Evolutionary conservation across 2,113 vertebrate species (phyloP), one percentile per base, ranked within the genome.

Genomic region (Eonycteris spelaea): DNA sequence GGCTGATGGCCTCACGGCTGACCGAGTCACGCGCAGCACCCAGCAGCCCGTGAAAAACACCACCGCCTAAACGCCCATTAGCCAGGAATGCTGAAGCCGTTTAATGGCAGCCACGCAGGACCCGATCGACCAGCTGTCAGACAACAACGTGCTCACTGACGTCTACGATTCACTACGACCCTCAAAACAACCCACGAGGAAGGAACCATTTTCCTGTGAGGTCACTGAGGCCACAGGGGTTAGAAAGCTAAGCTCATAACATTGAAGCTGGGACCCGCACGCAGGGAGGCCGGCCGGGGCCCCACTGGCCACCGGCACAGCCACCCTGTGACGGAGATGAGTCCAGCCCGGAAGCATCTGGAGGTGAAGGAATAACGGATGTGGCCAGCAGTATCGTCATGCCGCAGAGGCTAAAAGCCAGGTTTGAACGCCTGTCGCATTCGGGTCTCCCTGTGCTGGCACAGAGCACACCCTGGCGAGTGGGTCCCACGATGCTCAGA

Each of bases 81-180:
- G 48, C 65, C 14, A 0, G 78, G 15, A 22, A 13, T 0, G 1
- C 19, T 2, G 35, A 35, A 6, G 5, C 45, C 3, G 3, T 35
- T 2, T 0, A 8, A 8, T 6, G 0, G 1, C 5, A 3, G 55
- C 40, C 55, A 35, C 45, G 5, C 3, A 0, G 43, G 12, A 55
- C 11, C 3, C 0, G 0, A 15, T 1, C 0, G 21, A 11, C 2
- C 40, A 0, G 5, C 51, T 12, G n/a, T 15, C 5, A 5, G 38
- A 33, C 22, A 9, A 13, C 7, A 35, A 30, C 63, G 0, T 0
- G 4, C 70, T 35, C 7, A 5, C 45, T 0, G 15, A 80, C 1
- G 8, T 21, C 0, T 1, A 2, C 1, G 7, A 43, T 1, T 84
- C n/a, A 14, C 38, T 19, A 53, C 35, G 33, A 51, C 63, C 65